A percentile compares a stretch with the other conserved stretches of the same genome.
Evolutionary conservation across 2,888 invertebrate species (phyloP).

Genomic region (Chloroclystis v-ata): DNA sequence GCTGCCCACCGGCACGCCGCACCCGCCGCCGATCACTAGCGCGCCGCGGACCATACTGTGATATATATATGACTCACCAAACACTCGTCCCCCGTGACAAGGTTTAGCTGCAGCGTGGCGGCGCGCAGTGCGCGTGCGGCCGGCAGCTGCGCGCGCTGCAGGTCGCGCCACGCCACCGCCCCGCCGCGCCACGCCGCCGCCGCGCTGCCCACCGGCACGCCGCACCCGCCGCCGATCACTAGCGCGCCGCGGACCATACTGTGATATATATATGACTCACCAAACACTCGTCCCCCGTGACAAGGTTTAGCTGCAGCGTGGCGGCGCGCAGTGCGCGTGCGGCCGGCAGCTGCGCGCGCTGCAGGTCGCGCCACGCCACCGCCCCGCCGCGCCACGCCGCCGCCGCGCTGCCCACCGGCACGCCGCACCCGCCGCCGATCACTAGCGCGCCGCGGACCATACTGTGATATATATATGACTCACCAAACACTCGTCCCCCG

Average conservation of each 20-base stretch:
- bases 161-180: constrained; percentile 84
- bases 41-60: constrained; percentile 63
- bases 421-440: constrained; percentile 62
- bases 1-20: constrained; percentile 80
- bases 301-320: constrained; percentile 93
- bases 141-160: constrained; percentile 62
- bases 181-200: constrained; percentile 67
- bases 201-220: constrained; percentile 81
- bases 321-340: constrained; percentile 80
- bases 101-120: constrained; percentile 94
- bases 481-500: constrained; percentile 90
- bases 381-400: constrained; percentile 59
- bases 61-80: constrained; percentile 80
- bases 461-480: constrained; percentile 57
- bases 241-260: constrained; percentile 65
- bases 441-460: constrained; percentile 65
- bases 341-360: constrained; percentile 45
- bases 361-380: constrained; percentile 87
- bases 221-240: constrained; percentile 63
- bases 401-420: constrained; percentile 82
- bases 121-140: constrained; percentile 71
- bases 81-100: constrained; percentile 89
- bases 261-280: constrained; percentile 74
- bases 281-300: constrained; percentile 89
- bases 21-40: constrained; percentile 62